phyloP scores from a whole-genome alignment of 2,113 vertebrate genomes.

The Sceloporus undulatus region DNA sequence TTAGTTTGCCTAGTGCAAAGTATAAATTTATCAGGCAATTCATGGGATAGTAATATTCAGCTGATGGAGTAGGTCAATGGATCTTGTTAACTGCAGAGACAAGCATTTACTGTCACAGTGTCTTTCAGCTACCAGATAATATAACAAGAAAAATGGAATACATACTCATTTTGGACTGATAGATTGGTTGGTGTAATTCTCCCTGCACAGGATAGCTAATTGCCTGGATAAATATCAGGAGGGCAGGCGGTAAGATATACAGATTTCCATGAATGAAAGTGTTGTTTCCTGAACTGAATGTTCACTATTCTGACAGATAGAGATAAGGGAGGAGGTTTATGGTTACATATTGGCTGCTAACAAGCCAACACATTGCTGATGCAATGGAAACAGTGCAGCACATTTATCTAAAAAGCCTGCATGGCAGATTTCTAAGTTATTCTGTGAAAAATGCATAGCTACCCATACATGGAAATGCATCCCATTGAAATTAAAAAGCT shows the following conservation, averaged over 20 bases:
- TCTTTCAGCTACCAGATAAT: slow-evolving; percentile 5
- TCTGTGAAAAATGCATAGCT: too few relatives aligned
- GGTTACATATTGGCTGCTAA: rapidly evolving
- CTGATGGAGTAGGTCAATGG: neutral
- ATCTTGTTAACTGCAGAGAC: neutral
- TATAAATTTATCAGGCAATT: neutral
- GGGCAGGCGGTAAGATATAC: neutral
- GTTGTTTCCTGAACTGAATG: neutral
- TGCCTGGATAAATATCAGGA: neutral
- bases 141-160: slow-evolving; percentile 9
- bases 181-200: slow-evolving; percentile 4
- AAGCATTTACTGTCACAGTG: neutral
- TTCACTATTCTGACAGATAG: neutral
- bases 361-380: neutral
- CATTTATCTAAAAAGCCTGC: neutral
- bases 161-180: neutral
- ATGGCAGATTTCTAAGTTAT: neutral
- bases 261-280: neutral
- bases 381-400: neutral
- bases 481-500: too few relatives aligned
- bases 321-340: neutral
- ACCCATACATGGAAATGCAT: too few relatives aligned
- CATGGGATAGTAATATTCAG: neutral
- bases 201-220: slow-evolving; percentile 22
- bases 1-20: neutral